Evolutionary conservation across 2,888 invertebrate species (phyloP).

Genomic region (Malachius bipustulatus): DNA sequence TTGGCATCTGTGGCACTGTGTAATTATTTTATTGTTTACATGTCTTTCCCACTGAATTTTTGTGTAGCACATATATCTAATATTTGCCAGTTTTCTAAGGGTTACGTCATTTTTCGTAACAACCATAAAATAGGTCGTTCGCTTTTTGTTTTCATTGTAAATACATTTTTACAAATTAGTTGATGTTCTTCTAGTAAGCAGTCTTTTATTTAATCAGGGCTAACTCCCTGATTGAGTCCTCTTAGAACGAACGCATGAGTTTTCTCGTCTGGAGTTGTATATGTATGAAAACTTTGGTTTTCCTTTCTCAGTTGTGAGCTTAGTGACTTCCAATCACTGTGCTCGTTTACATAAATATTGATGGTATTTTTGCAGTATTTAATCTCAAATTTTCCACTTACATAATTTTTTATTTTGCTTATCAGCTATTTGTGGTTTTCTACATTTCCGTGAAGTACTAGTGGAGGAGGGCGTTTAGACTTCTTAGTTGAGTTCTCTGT

Average conservation of each 20-base stretch:
- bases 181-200: not conserved
- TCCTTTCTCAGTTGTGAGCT: not conserved
- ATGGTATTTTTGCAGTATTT: conserved; percentile 1
- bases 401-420: no score
- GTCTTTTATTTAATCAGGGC: not conserved
- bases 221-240: not conserved
- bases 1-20: conserved; percentile 8
- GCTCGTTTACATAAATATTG: not conserved
- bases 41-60: conserved; percentile 3
- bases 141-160: not conserved
- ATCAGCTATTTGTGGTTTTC: no score
- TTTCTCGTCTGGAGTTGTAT: conserved; percentile 5
- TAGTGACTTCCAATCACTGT: not conserved
- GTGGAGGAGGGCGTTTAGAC: no score
- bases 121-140: not conserved
- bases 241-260: conserved; percentile 2
- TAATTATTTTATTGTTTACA: not conserved
- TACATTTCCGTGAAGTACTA: no score
- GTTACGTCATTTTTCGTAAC: conserved; percentile 1
- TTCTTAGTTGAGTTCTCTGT: no score
- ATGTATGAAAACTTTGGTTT: conserved; percentile 6
- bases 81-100: no score
- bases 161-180: not conserved
- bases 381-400: no score
- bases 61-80: not conserved